These are phyloP conservation scores for Frankliniella intonsa DNA, from an alignment of 2,888 invertebrate species.

Conservation along the genomic window DNA sequence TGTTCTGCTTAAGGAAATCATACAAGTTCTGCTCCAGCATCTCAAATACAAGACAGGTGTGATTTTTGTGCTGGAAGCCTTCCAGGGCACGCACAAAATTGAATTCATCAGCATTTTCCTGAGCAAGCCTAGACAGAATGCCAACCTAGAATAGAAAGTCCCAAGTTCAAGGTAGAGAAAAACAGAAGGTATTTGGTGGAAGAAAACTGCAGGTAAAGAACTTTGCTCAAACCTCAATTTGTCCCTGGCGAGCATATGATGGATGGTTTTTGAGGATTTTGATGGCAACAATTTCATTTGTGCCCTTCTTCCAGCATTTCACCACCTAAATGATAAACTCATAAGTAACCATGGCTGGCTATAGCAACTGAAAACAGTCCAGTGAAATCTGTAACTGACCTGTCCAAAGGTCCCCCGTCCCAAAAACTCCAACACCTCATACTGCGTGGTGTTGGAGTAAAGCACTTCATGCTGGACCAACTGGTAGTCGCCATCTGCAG, in stretches of 20 bases:
- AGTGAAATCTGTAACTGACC: slow-evolving; percentile 60
- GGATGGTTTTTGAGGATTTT: slow-evolving; percentile 99
- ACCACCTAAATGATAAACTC: slow-evolving; percentile 67
- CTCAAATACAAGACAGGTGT: slow-evolving; percentile 99
- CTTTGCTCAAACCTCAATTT: slow-evolving; percentile 78
- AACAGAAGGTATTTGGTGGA: background rate
- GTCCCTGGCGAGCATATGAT: slow-evolving; percentile 98
- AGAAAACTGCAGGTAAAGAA: background rate
- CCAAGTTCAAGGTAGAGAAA: slow-evolving; percentile 28
- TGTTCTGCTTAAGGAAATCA: slow-evolving; percentile 99
- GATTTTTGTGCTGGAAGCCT: slow-evolving; percentile 99
- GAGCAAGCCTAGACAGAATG: slow-evolving; percentile 85
- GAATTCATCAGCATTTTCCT: slow-evolving; percentile 98
- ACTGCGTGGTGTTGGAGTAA: slow-evolving; percentile 94
- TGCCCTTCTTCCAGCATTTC: slow-evolving; percentile 99
- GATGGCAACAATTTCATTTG: slow-evolving; percentile 99
- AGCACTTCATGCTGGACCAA: slow-evolving; percentile 95
- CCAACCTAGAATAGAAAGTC: slow-evolving; percentile 58
- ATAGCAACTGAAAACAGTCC: slow-evolving; percentile 59
- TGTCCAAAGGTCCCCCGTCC: slow-evolving; percentile 98
- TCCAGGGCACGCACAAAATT: slow-evolving; percentile 99
- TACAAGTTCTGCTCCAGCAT: slow-evolving; percentile 99
- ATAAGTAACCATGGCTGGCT: too few relatives aligned
- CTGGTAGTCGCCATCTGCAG: slow-evolving; percentile 96
- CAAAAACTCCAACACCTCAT: slow-evolving; percentile 92